Evolutionary conservation across 2,888 invertebrate genomes (phyloP), one percentile per base, ranked within the genome.

Genomic region (Agrotis clavis): DNA sequence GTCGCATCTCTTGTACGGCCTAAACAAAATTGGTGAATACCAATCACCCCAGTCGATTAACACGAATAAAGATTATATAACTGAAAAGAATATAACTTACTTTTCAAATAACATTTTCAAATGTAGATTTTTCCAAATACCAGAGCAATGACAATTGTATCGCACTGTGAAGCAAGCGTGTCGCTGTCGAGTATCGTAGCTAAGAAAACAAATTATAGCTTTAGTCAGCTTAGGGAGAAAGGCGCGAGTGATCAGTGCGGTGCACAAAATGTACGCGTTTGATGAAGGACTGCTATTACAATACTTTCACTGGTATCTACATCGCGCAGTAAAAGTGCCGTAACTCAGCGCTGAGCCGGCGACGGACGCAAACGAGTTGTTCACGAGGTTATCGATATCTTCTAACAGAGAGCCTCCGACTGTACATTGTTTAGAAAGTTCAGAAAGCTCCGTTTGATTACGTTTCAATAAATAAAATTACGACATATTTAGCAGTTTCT

Each of bases 351-450:
- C 35, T 19, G 30, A 30, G 47, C 63, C 25, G 64, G 48, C 53
- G 35, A 59, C 69, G 35, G n/a, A 59, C 61, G 61, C 56, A 19
- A 61, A 21, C 69, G 41, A 62, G 56, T 69, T 53, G 65, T 50
- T 57, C 47, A 53, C 57, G 7, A 70, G 65, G 63, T 47, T 60
- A 56, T 53, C 56, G 61, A 65, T 50, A 66, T 57, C 65, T 64
- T 66, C 65, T 50, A 19, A 61, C 25, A 30, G 56, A 25, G 61
- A 60, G 41, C 25, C 62, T 16, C 19, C 45, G 14, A 51, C 6
- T 2, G 47, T 45, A 62, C 62, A 72, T 68, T 77, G 67, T 66
- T 62, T 82, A 82, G 73, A 82, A 82, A 82, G 78, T 66, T 78
- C 56, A 14, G 63, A 70, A 69, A 80, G 65, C 53, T 56, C 18